Percentiles rank a stretch among this genome's conserved stretches.
phyloP scores from a whole-genome alignment of 2,888 invertebrate species.

The Heteromurus nitidus region DNA sequence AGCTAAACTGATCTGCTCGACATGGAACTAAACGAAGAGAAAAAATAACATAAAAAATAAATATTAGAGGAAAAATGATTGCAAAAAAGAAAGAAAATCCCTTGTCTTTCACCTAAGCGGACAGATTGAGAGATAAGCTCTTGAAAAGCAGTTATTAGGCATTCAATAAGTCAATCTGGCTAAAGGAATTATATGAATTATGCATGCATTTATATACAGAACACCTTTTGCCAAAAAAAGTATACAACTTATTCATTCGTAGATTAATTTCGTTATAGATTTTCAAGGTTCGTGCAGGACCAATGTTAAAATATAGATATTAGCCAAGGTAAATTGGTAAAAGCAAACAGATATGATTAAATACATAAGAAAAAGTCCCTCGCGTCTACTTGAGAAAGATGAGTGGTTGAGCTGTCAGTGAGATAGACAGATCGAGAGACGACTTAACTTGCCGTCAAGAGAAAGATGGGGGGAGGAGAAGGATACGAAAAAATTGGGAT shows the following conservation, averaged over 20 bases:
- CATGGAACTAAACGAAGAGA: slow-evolving; percentile 73
- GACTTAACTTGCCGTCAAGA: slow-evolving; percentile 36
- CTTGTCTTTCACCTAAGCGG: slow-evolving; percentile 16
- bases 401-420: slow-evolving; percentile 31
- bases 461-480: not conserved
- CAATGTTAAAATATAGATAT: slow-evolving; percentile 2
- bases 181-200: slow-evolving; percentile 6
- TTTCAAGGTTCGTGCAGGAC: too few species aligned
- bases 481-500: not conserved
- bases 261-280: slow-evolving; percentile 9
- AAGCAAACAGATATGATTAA: too few species aligned
- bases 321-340: too few species aligned
- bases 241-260: not conserved
- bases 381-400: slow-evolving; percentile 19
- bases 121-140: slow-evolving; percentile 9
- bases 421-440: slow-evolving; percentile 32
- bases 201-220: slow-evolving; percentile 5
- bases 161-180: slow-evolving; percentile 16
- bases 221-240: slow-evolving; percentile 10
- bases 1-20: slow-evolving; percentile 75
- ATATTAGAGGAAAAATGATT: not conserved
- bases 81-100: slow-evolving; percentile 6
- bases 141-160: slow-evolving; percentile 14
- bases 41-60: slow-evolving; percentile 8
- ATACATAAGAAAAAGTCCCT: not conserved